Percentiles rank a stretch among this genome's conserved stretches.
Conservation (phyloP, 2,888 invertebrate species). For the Patella depressa region DNA sequence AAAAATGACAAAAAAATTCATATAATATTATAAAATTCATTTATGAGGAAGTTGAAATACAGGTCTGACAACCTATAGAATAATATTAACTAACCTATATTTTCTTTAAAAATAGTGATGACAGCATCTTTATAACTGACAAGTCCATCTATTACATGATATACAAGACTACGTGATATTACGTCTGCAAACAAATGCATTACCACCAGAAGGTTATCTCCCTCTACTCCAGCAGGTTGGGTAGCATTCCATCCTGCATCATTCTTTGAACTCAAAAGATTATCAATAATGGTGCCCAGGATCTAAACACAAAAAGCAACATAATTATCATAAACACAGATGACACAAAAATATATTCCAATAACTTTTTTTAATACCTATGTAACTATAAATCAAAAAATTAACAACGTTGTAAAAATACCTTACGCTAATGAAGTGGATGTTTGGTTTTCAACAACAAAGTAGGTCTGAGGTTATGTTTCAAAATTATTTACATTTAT, state of each 20-base stretch:
- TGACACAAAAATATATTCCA: no score
- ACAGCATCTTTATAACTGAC: constrained; percentile 41
- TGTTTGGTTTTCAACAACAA: no score
- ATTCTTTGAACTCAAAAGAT: constrained; percentile 57
- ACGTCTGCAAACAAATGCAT: constrained; percentile 60
- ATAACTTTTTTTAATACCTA: no score
- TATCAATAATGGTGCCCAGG: constrained; percentile 54
- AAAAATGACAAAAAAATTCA: not conserved
- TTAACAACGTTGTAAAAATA: no score
- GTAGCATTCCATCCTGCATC: constrained; percentile 67
- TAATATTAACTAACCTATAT: constrained; percentile 45
- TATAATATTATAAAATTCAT: not conserved
- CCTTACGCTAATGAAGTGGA: no score
- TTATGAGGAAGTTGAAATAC: not conserved
- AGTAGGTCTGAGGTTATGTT: no score
- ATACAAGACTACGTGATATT: constrained; percentile 54
- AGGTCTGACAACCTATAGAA: not conserved
- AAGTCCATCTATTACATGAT: constrained; percentile 56
- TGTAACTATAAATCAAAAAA: no score
- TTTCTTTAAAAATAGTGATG: constrained; percentile 42
- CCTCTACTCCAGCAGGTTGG: constrained; percentile 64
- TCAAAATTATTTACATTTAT: no score
- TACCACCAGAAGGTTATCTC: constrained; percentile 61
- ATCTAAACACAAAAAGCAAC: constrained; percentile 37
- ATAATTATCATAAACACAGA: no score